Percentiles rank a stretch among this genome's conserved stretches.
Evolutionary conservation across 2,797 vertebrate genomes (phyloP).

Genomic region (Melanotaenia parkinsoni): DNA sequence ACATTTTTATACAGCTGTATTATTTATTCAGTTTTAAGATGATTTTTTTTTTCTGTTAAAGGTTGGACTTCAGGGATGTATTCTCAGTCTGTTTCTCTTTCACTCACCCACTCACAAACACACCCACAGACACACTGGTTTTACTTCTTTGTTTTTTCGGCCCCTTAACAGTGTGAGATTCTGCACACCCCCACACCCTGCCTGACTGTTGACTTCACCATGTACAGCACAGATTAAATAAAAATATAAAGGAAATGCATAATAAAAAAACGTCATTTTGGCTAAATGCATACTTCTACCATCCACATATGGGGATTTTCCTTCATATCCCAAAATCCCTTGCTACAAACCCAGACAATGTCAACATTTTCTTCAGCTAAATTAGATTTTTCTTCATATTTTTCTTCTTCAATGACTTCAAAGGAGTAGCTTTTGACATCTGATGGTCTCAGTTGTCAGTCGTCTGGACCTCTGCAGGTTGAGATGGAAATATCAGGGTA

Average conservation of each 20-base stretch:
- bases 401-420: not conserved
- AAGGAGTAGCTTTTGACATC: not conserved
- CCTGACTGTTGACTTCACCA: not conserved
- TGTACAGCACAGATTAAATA: not conserved
- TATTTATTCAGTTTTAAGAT: slow-evolving; percentile 6
- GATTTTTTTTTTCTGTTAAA: slow-evolving; percentile 14
- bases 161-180: slow-evolving; percentile 11
- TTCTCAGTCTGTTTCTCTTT: slow-evolving; percentile 38
- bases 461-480: too few species aligned
- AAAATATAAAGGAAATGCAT: not conserved
- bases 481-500: not conserved
- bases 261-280: not conserved
- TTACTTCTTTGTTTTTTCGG: slow-evolving; percentile 50
- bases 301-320: not conserved
- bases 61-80: slow-evolving; percentile 6
- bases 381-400: not conserved
- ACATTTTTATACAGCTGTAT: slow-evolving; percentile 29
- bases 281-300: not conserved
- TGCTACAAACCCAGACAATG: not conserved
- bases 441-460: not conserved
- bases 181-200: not conserved
- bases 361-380: slow-evolving; percentile 8
- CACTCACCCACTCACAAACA: slow-evolving; percentile 4
- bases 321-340: slow-evolving; percentile 37
- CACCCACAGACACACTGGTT: slow-evolving; percentile 31